phyloP scores from a whole-genome alignment of 2,113 vertebrate genomes.

The Aphelocoma coerulescens region DNA sequence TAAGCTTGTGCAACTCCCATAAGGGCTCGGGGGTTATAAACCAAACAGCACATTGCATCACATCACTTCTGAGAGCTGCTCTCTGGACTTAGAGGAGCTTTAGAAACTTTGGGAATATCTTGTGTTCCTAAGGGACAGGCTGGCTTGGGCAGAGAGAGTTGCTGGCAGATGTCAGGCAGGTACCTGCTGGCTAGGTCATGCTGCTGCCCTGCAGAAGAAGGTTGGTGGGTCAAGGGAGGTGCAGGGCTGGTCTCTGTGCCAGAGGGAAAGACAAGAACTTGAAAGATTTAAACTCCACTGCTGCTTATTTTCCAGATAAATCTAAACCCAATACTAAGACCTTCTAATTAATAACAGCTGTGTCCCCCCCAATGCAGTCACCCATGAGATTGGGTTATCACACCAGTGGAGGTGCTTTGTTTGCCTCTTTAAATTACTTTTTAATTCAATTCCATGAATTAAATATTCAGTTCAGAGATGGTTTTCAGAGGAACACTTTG shows the following conservation, averaged over 20 bases:
- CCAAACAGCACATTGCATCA: rapidly evolving
- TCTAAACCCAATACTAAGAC: background rate
- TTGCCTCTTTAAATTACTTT: background rate
- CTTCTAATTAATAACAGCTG: background rate
- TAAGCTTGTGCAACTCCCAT: background rate
- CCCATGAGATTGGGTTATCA: background rate
- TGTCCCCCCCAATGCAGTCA: no score
- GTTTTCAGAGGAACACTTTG: background rate
- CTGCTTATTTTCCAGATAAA: background rate
- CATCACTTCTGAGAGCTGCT: background rate
- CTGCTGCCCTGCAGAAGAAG: background rate
- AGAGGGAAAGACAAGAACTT: background rate
- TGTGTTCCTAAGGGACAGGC: background rate
- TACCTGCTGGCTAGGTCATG: background rate
- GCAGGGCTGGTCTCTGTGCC: background rate
- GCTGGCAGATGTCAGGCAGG: background rate
- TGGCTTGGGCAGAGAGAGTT: background rate
- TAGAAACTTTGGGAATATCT: background rate
- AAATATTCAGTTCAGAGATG: background rate
- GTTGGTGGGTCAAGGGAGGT: background rate
- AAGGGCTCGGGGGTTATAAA: background rate
- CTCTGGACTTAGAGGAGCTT: background rate
- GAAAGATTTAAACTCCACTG: background rate
- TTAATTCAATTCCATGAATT: rapidly evolving
- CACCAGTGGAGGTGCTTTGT: background rate